Percentiles rank a stretch among this genome's conserved stretches.
Evolutionary conservation across 2,797 vertebrate genomes (phyloP).

Genomic region (Atherinosoma microstoma): DNA sequence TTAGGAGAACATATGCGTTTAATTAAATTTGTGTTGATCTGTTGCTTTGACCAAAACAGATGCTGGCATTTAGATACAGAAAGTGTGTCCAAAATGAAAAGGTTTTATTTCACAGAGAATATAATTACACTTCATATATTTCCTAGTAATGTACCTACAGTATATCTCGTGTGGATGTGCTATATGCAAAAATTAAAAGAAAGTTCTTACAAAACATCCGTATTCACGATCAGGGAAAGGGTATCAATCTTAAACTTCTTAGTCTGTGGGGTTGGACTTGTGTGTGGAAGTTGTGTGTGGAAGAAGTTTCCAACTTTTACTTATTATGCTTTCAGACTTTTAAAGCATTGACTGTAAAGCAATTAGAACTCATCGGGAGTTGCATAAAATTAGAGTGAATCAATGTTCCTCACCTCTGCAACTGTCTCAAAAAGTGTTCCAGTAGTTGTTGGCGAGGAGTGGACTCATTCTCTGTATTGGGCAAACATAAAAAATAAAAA

Average conservation of each 20-base stretch:
- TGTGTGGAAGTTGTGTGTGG: no score
- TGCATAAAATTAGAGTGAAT: not conserved
- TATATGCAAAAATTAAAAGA: not conserved
- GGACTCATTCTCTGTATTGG: slow-evolving; percentile 89
- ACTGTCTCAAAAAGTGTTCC: slow-evolving; percentile 95
- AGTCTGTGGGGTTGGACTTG: not conserved
- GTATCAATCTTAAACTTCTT: not conserved
- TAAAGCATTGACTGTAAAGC: not conserved
- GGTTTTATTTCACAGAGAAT: not conserved
- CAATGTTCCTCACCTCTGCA: slow-evolving; percentile 88
- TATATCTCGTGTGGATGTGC: no score
- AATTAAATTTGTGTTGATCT: not conserved
- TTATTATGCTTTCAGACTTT: not conserved
- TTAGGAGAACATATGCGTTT: not conserved
- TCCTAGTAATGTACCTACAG: not conserved
- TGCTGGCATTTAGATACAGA: no score
- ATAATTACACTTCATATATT: not conserved
- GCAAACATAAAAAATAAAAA: slow-evolving; percentile 35
- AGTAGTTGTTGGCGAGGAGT: slow-evolving; percentile 95
- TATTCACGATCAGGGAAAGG: not conserved
- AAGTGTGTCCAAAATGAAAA: no score
- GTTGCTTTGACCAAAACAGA: not conserved
- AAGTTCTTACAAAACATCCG: not conserved
- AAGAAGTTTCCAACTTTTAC: not conserved
- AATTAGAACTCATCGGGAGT: not conserved